Base-by-base conservation (phyloP, 2,797 vertebrate species). In the Spinus olivaceus region DNA sequence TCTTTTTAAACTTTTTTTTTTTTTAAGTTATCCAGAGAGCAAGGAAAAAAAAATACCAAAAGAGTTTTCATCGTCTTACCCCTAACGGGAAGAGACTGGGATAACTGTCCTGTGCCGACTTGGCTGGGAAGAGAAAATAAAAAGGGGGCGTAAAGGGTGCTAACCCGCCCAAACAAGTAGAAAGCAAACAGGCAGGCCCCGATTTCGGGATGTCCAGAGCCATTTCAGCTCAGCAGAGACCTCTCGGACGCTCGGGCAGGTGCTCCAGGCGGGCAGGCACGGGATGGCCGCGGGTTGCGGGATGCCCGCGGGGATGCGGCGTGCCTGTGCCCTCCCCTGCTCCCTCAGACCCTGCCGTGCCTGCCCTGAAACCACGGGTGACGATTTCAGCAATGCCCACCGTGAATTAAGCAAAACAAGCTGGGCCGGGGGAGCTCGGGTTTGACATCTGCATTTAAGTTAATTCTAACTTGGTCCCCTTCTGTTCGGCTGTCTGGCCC, bases 121-220 rank as follows among this genome's bases (percentile, higher is more conserved):
- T 15, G 44, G 46, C 35, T n/a, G 18, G 28, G 32, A 49, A 65
- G 6, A 37, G 19, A 61, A 78, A 65, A 80, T 13, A 23, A 70
- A 56, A 28, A 3, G 2, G 21, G 6, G 6, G 8, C 1, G 0
- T 14, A 33, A 28, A 17, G 35, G 33, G 5, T 5, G 21, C 56
- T 56, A 60, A 61, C 8, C 11, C 9, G 0, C 25, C 32, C 28
- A 6, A 54, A 42, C 1, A 9, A 70, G 39, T 1, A 6, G 17
- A 30, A 73, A 30, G 0, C 32, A 4, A 72, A 41, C 0, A 27
- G 50, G 10, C 41, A 47, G 30, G 6, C 19, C 35, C 30, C 10
- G 12, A 0, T 37, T 71, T 59, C 8, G 18, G 64, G 15, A 30
- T 5, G 24, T 8, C 14, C 11, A 0, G 15, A 0, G 11, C 28